phyloP scores from a whole-genome alignment of 2,888 invertebrate genomes.

The Tigriopus californicus region DNA sequence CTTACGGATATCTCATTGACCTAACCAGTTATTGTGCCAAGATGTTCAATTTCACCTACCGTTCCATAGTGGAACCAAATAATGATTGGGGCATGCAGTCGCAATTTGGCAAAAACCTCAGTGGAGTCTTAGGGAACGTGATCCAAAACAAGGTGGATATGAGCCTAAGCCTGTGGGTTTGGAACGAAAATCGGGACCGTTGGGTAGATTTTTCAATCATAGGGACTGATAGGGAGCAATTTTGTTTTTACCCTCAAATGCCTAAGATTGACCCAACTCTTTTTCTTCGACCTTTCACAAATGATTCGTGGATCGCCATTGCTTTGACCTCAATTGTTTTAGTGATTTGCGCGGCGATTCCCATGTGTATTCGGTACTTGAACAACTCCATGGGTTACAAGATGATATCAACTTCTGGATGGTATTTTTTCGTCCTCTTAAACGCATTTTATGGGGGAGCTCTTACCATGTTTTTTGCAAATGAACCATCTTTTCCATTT shows the following conservation, averaged over 20 bases:
- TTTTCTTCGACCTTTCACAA: not conserved
- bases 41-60: not conserved
- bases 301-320: not conserved
- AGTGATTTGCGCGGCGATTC: not conserved
- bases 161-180: not conserved
- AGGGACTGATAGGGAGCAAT: not conserved
- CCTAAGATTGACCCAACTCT: not conserved
- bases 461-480: not conserved
- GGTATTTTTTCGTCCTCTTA: not conserved
- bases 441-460: not conserved
- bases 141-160: not conserved
- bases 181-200: not conserved
- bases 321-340: not conserved
- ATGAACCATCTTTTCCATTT: not conserved
- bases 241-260: not conserved
- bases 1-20: not conserved
- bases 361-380: not conserved
- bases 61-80: not conserved
- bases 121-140: not conserved
- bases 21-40: not conserved
- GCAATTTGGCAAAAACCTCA: not conserved
- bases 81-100: not conserved
- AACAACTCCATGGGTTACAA: not conserved
- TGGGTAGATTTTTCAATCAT: not conserved
- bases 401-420: not conserved